Percentiles rank a stretch among this genome's conserved stretches.
Conservation (phyloP, 2,888 invertebrate species). For the Linnaemya tessellans region DNA sequence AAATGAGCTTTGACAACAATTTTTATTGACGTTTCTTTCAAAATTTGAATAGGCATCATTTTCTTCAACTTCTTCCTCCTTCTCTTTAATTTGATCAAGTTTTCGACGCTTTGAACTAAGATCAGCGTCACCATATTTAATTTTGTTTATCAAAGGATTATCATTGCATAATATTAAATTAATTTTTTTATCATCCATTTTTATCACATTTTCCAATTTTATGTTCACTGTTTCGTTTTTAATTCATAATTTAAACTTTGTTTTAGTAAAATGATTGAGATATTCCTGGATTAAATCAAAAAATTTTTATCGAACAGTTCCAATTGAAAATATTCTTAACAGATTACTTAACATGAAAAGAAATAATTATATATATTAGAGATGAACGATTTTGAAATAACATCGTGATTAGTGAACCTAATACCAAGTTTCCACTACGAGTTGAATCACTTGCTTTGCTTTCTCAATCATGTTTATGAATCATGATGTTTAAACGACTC, state of each 20-base stretch:
- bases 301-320: constrained; percentile 31
- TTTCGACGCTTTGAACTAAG: constrained; percentile 75
- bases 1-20: constrained; percentile 65
- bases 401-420: too few species aligned
- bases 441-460: too few species aligned
- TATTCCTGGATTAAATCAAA: too few species aligned
- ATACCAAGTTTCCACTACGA: too few species aligned
- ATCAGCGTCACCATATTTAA: constrained; percentile 75
- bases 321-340: constrained; percentile 57
- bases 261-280: not conserved
- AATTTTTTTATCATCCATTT: constrained; percentile 40
- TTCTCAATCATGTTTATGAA: too few species aligned
- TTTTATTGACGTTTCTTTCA: constrained; percentile 40
- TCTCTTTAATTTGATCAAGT: constrained; percentile 51
- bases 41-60: constrained; percentile 50
- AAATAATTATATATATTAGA: not conserved
- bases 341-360: not conserved
- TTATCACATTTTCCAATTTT: constrained; percentile 41
- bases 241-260: not conserved
- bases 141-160: constrained; percentile 34
- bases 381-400: too few species aligned
- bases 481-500: too few species aligned
- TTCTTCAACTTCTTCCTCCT: constrained; percentile 23
- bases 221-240: not conserved
- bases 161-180: constrained; percentile 8